phyloP scores from a whole-genome alignment of 2,113 vertebrate species.

The Thomomys bottae region DNA sequence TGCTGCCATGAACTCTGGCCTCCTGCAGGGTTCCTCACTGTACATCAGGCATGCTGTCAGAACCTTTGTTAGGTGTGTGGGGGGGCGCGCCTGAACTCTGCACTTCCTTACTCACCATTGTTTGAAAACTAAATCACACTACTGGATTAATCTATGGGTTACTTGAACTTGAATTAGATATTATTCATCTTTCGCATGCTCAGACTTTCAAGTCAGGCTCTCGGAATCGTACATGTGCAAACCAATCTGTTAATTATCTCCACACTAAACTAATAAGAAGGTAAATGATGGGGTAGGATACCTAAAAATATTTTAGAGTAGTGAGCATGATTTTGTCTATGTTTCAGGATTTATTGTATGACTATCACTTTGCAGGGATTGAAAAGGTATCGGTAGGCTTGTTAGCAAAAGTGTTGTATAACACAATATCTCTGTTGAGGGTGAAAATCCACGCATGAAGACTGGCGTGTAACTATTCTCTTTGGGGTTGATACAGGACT shows the following conservation, averaged over 20 bases:
- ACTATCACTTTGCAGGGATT: constrained; percentile 44
- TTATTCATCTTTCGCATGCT: no score
- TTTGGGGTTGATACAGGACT: constrained; percentile 17
- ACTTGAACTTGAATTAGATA: constrained; percentile 3
- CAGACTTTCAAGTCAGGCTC: not conserved
- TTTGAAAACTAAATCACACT: constrained; percentile 24
- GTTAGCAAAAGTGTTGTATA: not conserved
- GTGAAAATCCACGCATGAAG: not conserved
- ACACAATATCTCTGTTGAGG: not conserved
- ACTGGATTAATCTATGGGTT: not conserved
- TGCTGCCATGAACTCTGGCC: no score
- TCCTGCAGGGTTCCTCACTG: accelerated
- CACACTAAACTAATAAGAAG: not conserved
- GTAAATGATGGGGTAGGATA: constrained; percentile 49
- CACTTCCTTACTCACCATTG: not conserved
- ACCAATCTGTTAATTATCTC: constrained; percentile 52
- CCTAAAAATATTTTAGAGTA: constrained; percentile 51
- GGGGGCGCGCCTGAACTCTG: no score
- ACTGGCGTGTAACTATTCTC: not conserved
- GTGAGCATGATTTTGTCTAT: constrained; percentile 50
- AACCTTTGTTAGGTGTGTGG: not conserved
- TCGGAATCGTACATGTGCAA: not conserved
- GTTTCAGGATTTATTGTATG: constrained; percentile 50
- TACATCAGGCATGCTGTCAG: not conserved
- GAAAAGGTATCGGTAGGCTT: constrained; percentile 11